phyloP scores from a whole-genome alignment of 2,888 invertebrate genomes.

The Cataglyphis albicans region DNA sequence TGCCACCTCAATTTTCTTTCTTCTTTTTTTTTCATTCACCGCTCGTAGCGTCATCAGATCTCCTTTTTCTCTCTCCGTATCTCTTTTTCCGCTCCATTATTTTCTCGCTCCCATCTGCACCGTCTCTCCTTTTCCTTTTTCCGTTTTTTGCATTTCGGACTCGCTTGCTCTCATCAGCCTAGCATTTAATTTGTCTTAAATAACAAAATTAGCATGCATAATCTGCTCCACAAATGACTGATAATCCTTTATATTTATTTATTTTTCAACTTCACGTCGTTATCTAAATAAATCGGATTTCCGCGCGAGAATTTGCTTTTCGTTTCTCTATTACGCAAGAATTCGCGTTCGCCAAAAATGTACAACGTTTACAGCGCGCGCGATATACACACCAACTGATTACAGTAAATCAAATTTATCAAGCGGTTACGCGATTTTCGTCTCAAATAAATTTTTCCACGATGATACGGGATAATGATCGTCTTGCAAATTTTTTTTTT shows the following conservation, averaged over 20 bases:
- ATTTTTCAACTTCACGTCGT: neutral
- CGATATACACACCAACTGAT: conserved; percentile 7
- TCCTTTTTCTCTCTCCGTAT: neutral
- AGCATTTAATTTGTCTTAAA: conserved; percentile 60
- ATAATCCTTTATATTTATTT: conserved; percentile 39
- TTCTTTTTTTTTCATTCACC: conserved; percentile 42
- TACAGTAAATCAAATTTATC: conserved; percentile 39
- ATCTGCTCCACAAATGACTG: conserved; percentile 53
- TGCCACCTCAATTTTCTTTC: conserved; percentile 22
- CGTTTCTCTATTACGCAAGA: neutral
- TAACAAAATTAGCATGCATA: conserved; percentile 68
- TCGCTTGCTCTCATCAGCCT: conserved; percentile 43
- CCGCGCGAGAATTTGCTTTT: neutral
- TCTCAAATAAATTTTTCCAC: conserved; percentile 22
- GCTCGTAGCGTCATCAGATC: conserved; percentile 31
- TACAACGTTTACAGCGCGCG: neutral
- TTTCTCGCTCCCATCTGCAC: conserved; percentile 33
- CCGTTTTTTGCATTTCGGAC: conserved; percentile 12
- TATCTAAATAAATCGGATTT: conserved; percentile 37
- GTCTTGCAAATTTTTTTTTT: conserved; percentile 8
- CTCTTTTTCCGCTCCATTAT: conserved; percentile 42
- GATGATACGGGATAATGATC: neutral
- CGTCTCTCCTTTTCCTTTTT: conserved; percentile 52
- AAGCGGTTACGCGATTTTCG: conserved; percentile 11
- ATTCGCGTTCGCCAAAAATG: neutral